Base-by-base conservation (phyloP, 2,113 vertebrate species). In the Phaethornis superciliosus region DNA sequence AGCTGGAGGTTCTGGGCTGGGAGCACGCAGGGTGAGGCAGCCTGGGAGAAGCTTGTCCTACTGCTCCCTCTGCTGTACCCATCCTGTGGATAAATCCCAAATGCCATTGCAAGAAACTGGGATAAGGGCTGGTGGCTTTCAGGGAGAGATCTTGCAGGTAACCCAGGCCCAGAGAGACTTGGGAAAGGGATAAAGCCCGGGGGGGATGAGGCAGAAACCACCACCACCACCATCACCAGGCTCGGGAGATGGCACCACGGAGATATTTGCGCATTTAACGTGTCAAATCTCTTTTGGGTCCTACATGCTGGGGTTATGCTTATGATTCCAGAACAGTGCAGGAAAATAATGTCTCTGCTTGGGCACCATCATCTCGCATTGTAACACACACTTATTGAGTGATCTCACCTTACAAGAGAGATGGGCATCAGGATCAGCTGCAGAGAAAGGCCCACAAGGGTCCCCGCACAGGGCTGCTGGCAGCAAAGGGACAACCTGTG, bases 51-150 rank as follows among this genome's bases (percentile, higher is more conserved):
- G 87, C 93, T 93, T 87, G 79, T 96, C 82, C 95, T 95, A 89
- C 91, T 97, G 95, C 96, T 97, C 95, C 96, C 96, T 95, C 94
- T 97, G 94, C 96, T 81, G 94, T 95, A 95, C 81, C 93, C 93
- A 82, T 90, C 85, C 95, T 96, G 96, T 8, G 72, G 71, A 90
- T 72, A 94, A 95, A 91, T 70, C 89, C 96, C 85, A 74, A 74
- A 89, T 11, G 81, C 11, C 88, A 19, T 47, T 4, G 2, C 1
- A 1, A 58, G 56, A 24, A 42, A 67, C 89, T 7, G 24, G 20
- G 28, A 42, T 15, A 21, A 79, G 17, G 76, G 58, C 60, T 1
- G 58, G 86, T 65, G 58, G 77, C 64, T 46, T 46, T 16, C 78
- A 32, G 77, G 5, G 1, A 59, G 42, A 3, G 1, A 37, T 9